Base-by-base conservation (phyloP, 2,888 invertebrate genomes). In the Cephus nigrinus region DNA sequence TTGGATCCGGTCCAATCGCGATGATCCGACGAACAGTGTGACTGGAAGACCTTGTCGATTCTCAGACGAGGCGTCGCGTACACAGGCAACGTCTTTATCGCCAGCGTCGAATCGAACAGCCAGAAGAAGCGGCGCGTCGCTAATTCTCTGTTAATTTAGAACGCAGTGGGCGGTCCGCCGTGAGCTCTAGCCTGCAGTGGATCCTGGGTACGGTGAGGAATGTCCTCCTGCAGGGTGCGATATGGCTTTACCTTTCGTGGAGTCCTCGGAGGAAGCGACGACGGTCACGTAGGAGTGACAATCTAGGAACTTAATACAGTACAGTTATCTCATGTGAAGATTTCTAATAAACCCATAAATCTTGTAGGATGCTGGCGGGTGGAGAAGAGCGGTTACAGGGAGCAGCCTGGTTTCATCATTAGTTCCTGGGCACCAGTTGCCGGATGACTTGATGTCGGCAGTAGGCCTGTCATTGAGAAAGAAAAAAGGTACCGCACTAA, bases 111-210 rank as follows among this genome's bases (percentile, higher is more conserved):
- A 71, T 71, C 71, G 71, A 71, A 12, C 71, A 33, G 30, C 33
- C 74, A 74, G 34, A 74, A 74, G 71, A 74, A 80, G 36, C 75
- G 81, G 76, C 80, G 78, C 80, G 79, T 79, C 82, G 79, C 80
- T 80, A 80, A 82, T 82, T 82, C 79, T 77, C 75, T 78, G 75
- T 78, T 81, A 80, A 82, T 81, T 82, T 81, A 77, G 76, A 78
- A 79, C 76, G 78, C 71, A 34, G 78, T 80, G 79, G 82, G 80
- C 80, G 82, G 81, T 81, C 81, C 3, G 1, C 71, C 71, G 71
- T 71, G 71, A 71, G 71, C 9, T 32, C 71, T 30, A 12, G 33
- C 11, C 32, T 3, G 71, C 23, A 55, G 23, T 71, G 32, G 15
- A 71, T 31, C 71, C 71, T 12, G 33, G 71, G 31, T 12, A 32